Conservation (phyloP, 2,888 invertebrate genomes). For the Punctoribates punctum region DNA sequence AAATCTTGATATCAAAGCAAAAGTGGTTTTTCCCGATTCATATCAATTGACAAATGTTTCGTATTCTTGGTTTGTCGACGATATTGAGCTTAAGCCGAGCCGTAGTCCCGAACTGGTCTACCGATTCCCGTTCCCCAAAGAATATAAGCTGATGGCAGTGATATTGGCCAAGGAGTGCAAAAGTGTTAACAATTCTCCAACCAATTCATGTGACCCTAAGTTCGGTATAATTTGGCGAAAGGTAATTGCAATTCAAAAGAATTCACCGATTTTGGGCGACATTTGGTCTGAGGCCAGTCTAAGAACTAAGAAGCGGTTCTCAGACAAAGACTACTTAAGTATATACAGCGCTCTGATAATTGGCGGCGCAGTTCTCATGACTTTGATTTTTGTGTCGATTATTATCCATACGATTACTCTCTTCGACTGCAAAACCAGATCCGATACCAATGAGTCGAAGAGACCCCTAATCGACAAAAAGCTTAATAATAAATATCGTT, state of each 20-base stretch:
- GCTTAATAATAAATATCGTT: background rate
- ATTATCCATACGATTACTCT: slow-evolving; percentile 11
- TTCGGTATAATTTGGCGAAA: slow-evolving; percentile 26
- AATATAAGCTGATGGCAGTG: slow-evolving; percentile 10
- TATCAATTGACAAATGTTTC: background rate
- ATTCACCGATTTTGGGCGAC: background rate
- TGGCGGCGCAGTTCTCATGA: slow-evolving; percentile 10
- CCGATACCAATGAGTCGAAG: background rate
- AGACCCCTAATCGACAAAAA: background rate
- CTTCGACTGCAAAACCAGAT: background rate
- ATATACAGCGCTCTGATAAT: slow-evolving; percentile 3
- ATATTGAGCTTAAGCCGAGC: background rate
- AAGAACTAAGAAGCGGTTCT: background rate
- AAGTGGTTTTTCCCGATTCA: background rate
- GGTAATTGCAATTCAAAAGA: background rate
- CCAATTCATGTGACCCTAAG: background rate
- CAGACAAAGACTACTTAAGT: background rate
- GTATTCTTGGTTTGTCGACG: slow-evolving; percentile 22
- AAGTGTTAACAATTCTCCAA: too few relatives aligned
- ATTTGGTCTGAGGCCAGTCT: background rate
- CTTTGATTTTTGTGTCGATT: background rate
- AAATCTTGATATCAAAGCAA: background rate
- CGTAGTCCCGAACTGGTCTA: background rate
- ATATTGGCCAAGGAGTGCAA: background rate
- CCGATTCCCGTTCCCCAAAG: background rate